These are phyloP conservation scores for Crenichthys baileyi DNA, from an alignment of 2,797 vertebrate genomes.

Conservation along the genomic window DNA sequence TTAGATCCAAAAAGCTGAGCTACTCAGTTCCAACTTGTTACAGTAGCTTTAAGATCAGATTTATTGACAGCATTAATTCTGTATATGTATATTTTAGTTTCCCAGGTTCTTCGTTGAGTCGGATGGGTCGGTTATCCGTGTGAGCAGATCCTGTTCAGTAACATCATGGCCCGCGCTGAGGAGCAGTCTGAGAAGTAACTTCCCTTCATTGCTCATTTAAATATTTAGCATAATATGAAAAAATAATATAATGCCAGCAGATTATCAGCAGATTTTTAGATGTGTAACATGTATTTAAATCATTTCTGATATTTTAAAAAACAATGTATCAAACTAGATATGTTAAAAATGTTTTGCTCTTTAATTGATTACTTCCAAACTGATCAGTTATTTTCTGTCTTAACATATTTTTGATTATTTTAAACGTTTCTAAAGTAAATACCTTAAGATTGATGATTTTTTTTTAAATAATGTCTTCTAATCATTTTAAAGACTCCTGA, in stretches of 20 bases:
- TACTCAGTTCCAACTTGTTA: neutral
- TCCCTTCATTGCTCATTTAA: neutral
- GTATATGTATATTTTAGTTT: neutral
- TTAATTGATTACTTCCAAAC: neutral
- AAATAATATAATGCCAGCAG: neutral
- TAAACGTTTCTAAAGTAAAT: neutral
- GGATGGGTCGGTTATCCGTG: slow-evolving; percentile 44
- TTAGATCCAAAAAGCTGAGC: neutral
- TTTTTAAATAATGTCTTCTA: neutral
- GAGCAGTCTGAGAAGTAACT: slow-evolving; percentile 81
- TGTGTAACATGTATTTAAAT: neutral
- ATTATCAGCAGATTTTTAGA: neutral
- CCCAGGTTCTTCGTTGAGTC: neutral
- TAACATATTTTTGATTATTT: neutral
- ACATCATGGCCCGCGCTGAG: slow-evolving; percentile 75
- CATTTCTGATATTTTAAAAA: neutral
- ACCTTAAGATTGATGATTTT: neutral
- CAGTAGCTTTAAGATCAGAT: neutral
- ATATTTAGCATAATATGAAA: neutral
- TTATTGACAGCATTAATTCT: neutral
- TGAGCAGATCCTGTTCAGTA: slow-evolving; percentile 21
- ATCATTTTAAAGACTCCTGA: neutral
- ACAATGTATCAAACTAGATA: neutral
- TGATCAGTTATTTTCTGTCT: neutral
- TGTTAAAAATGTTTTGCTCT: neutral